Evolutionary conservation across 2,113 vertebrate genomes (phyloP).

Genomic region (Corythaixoides concolor): DNA sequence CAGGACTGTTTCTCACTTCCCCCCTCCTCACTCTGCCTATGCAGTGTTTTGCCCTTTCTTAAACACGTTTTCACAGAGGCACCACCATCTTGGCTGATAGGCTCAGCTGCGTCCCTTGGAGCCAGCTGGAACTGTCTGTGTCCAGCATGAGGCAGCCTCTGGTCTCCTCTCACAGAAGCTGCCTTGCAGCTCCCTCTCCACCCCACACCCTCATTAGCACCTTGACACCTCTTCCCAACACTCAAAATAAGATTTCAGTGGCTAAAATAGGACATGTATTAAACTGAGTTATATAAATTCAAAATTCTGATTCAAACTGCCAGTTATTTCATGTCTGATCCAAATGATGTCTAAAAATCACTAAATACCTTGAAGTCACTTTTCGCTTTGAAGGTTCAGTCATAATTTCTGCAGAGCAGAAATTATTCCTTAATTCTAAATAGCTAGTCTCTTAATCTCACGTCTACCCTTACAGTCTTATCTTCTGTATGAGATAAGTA

Average conservation of each 20-base stretch:
- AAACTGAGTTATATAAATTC: background rate
- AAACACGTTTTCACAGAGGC: background rate
- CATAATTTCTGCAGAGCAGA: background rate
- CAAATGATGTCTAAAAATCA: background rate
- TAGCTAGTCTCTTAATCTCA: background rate
- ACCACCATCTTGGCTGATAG: background rate
- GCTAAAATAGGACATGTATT: background rate
- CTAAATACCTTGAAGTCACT: background rate
- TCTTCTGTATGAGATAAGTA: background rate
- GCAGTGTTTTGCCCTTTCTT: background rate
- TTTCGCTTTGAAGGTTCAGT: background rate
- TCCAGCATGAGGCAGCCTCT: background rate
- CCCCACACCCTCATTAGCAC: background rate
- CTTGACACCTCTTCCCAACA: background rate
- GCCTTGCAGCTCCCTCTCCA: background rate
- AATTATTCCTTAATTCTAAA: background rate
- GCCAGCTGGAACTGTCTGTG: background rate
- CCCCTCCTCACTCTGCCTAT: background rate
- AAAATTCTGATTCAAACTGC: background rate
- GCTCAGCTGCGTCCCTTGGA: background rate
- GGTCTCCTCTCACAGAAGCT: background rate
- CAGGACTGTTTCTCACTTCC: background rate
- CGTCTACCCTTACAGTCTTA: background rate
- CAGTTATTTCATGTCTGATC: background rate
- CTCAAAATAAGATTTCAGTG: background rate